Conservation (phyloP, 2,113 vertebrate species). For the Tachysurus fulvidraco region DNA sequence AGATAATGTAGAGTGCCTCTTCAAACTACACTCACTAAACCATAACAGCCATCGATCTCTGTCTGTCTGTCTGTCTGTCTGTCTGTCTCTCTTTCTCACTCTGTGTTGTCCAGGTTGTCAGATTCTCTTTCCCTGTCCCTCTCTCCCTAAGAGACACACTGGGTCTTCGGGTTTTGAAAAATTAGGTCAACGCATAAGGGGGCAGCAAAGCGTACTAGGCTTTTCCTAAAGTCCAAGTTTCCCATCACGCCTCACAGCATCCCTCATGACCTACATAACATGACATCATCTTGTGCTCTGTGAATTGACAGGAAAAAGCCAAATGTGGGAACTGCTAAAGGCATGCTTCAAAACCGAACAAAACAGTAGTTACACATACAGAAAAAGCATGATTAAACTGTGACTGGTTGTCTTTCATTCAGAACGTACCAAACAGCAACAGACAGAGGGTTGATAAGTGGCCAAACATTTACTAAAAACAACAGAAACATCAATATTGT, state of each 20-base stretch:
- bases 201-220: conserved; percentile 45
- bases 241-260: conserved; percentile 17
- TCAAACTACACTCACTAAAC: conserved; percentile 1
- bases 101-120: not conserved
- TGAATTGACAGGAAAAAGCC: not conserved
- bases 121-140: not conserved
- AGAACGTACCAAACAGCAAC: conserved; percentile 1
- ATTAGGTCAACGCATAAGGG: conserved; percentile 47
- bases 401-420: not conserved
- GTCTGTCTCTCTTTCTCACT: not conserved
- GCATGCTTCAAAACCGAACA: not conserved
- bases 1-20: conserved; percentile 5
- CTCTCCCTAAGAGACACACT: not conserved
- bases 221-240: conserved; percentile 38
- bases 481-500: not conserved
- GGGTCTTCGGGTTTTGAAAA: conserved; percentile 31
- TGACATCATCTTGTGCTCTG: conserved; percentile 41
- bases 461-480: not conserved
- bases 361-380: not conserved
- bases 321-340: conserved; percentile 28
- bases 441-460: not conserved
- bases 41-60: not conserved
- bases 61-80: not conserved
- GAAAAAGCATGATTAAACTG: conserved; percentile 1
- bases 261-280: conserved; percentile 37